phyloP scores from a whole-genome alignment of 2,888 invertebrate genomes.

The Cetonia aurata region DNA sequence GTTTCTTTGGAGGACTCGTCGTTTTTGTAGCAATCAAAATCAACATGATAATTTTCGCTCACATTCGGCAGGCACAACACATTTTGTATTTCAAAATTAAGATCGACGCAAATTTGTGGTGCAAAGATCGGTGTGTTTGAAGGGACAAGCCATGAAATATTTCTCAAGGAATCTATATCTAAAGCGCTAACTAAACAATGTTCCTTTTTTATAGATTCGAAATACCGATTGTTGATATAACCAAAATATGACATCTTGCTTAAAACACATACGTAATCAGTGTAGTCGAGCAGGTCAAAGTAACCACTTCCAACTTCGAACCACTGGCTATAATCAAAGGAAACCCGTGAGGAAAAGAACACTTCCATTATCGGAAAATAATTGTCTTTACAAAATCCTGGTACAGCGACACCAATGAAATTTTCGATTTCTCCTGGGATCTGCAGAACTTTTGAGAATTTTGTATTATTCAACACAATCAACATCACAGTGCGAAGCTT shows the following conservation, averaged over 20 bases:
- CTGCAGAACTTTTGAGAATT: neutral
- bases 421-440: neutral
- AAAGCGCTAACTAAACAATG: constrained; percentile 8
- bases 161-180: neutral
- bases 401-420: constrained; percentile 11
- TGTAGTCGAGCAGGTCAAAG: neutral
- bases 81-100: neutral
- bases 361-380: constrained; percentile 8
- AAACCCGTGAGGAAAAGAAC: neutral
- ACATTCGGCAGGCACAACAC: neutral
- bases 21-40: neutral
- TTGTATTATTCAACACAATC: neutral
- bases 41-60: neutral
- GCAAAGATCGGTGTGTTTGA: neutral
- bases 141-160: constrained; percentile 1
- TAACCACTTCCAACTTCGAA: neutral
- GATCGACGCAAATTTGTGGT: neutral
- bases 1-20: neutral
- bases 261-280: neutral
- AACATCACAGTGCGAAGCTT: neutral
- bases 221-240: neutral
- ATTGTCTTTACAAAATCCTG: constrained; percentile 19
- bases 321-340: neutral
- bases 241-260: neutral
- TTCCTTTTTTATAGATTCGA: neutral